phyloP scores from a whole-genome alignment of 2,888 invertebrate species.

The Catocala sponsa region DNA sequence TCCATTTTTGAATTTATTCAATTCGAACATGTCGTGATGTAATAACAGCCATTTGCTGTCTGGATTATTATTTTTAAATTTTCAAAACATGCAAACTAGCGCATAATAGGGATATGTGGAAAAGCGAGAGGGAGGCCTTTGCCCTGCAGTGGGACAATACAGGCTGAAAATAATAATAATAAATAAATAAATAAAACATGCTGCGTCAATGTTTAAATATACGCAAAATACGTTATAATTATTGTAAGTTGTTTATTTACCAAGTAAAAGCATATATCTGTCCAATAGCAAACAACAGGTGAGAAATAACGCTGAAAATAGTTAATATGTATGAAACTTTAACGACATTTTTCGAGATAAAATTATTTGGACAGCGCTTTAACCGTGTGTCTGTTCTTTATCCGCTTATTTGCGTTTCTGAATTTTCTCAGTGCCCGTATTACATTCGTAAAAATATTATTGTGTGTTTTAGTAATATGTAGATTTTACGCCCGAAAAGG shows the following conservation, averaged over 20 bases:
- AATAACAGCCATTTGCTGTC: too few relatives aligned
- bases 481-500: conserved; percentile 5
- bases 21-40: background rate
- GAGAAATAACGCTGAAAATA: conserved; percentile 7
- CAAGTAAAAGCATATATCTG: background rate
- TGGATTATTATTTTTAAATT: too few relatives aligned
- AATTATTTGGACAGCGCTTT: conserved; percentile 35
- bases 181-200: too few relatives aligned
- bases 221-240: background rate
- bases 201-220: background rate
- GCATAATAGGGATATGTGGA: too few relatives aligned
- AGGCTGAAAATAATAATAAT: too few relatives aligned
- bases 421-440: conserved; percentile 25
- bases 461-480: conserved; percentile 13
- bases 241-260: background rate
- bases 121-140: too few relatives aligned
- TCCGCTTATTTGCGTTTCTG: conserved; percentile 37
- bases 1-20: background rate
- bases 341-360: conserved; percentile 27
- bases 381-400: conserved; percentile 32
- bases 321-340: conserved; percentile 32
- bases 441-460: conserved; percentile 28
- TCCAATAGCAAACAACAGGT: conserved; percentile 8
- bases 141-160: too few relatives aligned
- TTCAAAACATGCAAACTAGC: too few relatives aligned